A percentile compares a stretch with the other conserved stretches of the same genome.
Evolutionary conservation across 2,888 invertebrate genomes (phyloP).

Genomic region (Tineola bisselliella): DNA sequence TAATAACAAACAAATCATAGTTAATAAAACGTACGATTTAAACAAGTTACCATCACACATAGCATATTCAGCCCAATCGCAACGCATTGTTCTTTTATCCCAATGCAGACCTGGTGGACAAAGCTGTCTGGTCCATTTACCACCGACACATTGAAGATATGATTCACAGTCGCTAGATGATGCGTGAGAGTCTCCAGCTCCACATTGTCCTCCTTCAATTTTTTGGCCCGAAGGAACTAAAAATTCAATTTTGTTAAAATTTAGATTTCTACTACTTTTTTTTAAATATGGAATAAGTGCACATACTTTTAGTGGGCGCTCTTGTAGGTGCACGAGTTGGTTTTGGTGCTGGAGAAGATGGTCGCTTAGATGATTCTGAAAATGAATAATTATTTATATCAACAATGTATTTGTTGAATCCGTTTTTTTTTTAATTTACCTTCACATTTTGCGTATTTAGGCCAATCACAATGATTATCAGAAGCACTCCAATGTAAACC

Average conservation of each 20-base stretch:
- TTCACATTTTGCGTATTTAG: constrained; percentile 75
- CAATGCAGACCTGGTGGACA: constrained; percentile 86
- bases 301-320: not conserved
- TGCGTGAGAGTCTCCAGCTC: constrained; percentile 43
- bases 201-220: constrained; percentile 31
- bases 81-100: constrained; percentile 74
- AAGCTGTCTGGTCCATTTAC: constrained; percentile 73
- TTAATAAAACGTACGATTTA: not conserved
- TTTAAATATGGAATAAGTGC: too few species aligned
- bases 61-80: constrained; percentile 83
- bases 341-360: constrained; percentile 32
- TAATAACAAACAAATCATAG: not conserved
- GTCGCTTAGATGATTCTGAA: not conserved
- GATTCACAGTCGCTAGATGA: constrained; percentile 76
- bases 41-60: constrained; percentile 67
- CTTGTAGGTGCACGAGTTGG: constrained; percentile 35
- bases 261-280: too few species aligned
- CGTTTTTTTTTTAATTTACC: constrained; percentile 23
- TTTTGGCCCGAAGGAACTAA: constrained; percentile 23
- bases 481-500: constrained; percentile 84
- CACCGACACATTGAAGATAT: constrained; percentile 79
- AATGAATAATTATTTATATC: not conserved
- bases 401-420: not conserved
- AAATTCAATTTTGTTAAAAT: not conserved
- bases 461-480: constrained; percentile 83